Evolutionary conservation across 2,797 vertebrate genomes (phyloP), one percentile per base, ranked within the genome.

Genomic region (Cryptoprocta ferox): DNA sequence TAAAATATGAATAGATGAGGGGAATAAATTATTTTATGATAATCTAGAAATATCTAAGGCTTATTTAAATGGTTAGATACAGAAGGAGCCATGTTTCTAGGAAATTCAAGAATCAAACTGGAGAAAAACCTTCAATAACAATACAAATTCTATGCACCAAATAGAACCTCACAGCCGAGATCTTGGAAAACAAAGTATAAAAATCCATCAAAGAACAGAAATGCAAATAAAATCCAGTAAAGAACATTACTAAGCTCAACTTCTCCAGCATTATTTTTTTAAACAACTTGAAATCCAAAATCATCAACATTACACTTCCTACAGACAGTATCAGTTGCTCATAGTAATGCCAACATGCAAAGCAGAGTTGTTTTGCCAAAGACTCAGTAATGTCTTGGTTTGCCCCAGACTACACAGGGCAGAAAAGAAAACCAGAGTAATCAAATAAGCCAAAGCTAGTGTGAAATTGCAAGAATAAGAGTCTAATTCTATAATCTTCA

Each of bases 391-490:
- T 42, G n/a, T 61, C 21, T 86, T 89, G 48, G 37, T 70, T 92
- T 90, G 48, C 39, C 16, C n/a, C 75, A 97, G 37, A 92, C 8
- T 79, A 4, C n/a, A 80, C 7, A 93, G 63, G 32, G 48, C 42
- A 89, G 71, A 76, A 87, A 39, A 91, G 89, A 96, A 97, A 97
- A 70, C 18, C 19, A 82, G 11, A 63, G 16, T 39, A 83, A 96
- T 90, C 83, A 92, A 93, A 86, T 91, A 97, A 94, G 21, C 37
- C 56, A 94, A 92, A 87, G 3, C 39, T 78, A 63, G 86, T 89
- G 30, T 93, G 80, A 97, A 94, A 94, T 63, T 94, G 2, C 16
- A 92, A 50, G 35, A 85, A 78, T 68, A 84, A 61, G 8, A 50
- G 14, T 84, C 32, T 87, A 94, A 93, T 68, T 42, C n/a, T 91